phyloP scores from a whole-genome alignment of 2,888 invertebrate genomes.

The Neoscelio sp. region DNA sequence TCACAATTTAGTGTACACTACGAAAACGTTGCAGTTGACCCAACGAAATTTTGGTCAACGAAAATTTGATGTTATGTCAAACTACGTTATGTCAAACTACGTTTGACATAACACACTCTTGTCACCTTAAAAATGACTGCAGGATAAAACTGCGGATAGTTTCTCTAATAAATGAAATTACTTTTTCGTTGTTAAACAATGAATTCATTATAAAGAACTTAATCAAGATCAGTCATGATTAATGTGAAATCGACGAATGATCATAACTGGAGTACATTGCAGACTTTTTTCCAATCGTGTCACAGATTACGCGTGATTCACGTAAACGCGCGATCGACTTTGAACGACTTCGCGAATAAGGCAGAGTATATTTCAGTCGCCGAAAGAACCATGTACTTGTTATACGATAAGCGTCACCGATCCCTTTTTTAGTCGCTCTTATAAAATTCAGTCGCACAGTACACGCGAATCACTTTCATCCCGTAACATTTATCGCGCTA shows the following conservation, averaged over 20 bases:
- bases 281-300: constrained; percentile 11
- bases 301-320: constrained; percentile 62
- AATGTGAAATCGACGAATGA: constrained; percentile 8
- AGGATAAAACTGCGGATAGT: too few species aligned
- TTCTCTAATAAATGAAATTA: too few species aligned
- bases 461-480: constrained; percentile 53
- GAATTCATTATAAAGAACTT: too few species aligned
- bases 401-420: constrained; percentile 40
- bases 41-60: too few species aligned
- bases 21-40: too few species aligned
- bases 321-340: constrained; percentile 65
- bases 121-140: too few species aligned
- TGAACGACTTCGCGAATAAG: constrained; percentile 72
- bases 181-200: too few species aligned
- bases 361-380: constrained; percentile 30
- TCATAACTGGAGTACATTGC: constrained; percentile 1
- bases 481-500: constrained; percentile 26
- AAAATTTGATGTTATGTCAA: too few species aligned
- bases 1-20: too few species aligned
- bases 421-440: constrained; percentile 21
- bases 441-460: constrained; percentile 16
- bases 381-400: constrained; percentile 52
- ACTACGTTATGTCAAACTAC: too few species aligned
- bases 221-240: too few species aligned
- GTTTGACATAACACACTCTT: too few species aligned